These are phyloP conservation scores for Apaloderma vittatum DNA, from an alignment of 2,113 vertebrate genomes.

Conservation along the genomic window DNA sequence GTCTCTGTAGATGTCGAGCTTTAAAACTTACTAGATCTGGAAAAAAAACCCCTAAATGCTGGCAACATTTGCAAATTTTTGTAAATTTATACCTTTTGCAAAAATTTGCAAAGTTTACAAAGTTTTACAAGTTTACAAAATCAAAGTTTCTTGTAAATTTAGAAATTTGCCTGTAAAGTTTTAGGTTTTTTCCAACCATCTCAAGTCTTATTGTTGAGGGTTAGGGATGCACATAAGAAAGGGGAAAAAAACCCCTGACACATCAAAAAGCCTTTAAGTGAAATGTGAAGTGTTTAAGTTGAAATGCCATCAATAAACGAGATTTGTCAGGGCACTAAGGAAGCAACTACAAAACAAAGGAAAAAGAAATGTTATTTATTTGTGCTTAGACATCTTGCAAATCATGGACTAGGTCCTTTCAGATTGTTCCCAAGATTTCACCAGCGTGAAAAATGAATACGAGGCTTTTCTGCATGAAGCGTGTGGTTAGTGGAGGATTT, in stretches of 20 bases:
- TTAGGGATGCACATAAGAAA: neutral
- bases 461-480: neutral
- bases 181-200: neutral
- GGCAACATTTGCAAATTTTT: neutral
- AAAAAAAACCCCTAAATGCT: neutral
- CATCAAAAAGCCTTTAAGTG: neutral
- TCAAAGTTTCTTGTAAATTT: neutral
- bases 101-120: no score
- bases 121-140: no score
- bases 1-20: rapidly evolving
- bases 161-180: neutral
- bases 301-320: neutral
- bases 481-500: neutral
- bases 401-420: neutral
- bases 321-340: neutral
- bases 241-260: neutral
- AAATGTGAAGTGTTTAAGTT: neutral
- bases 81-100: neutral
- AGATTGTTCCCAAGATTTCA: neutral
- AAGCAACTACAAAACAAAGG: neutral
- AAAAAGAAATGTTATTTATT: neutral
- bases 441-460: neutral
- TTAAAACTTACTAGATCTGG: neutral
- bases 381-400: neutral
- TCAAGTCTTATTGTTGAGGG: neutral